phyloP scores from a whole-genome alignment of 2,888 invertebrate species.

The Andricus curvator region DNA sequence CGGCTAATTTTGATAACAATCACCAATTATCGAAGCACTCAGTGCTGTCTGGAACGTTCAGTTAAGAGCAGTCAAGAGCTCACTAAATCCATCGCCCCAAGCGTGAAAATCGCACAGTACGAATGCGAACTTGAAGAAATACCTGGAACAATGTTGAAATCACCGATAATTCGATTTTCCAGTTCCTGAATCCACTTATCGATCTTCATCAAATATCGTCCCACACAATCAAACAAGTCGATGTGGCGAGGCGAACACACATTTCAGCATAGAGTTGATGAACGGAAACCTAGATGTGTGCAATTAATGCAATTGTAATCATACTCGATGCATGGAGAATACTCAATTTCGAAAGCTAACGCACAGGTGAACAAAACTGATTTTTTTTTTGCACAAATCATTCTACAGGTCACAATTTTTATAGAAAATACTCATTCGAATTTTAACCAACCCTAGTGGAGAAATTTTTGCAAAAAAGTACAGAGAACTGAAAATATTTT shows the following conservation, averaged over 20 bases:
- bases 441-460: too few relatives aligned
- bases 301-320: conserved; percentile 63
- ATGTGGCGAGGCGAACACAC: neutral
- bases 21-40: neutral
- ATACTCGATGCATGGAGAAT: conserved; percentile 52
- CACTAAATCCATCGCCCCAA: neutral
- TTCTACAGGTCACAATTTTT: too few relatives aligned
- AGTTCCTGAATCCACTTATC: neutral
- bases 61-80: conserved; percentile 1
- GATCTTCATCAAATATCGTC: neutral
- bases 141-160: neutral
- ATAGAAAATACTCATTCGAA: too few relatives aligned
- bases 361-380: too few relatives aligned
- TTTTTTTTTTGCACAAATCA: too few relatives aligned
- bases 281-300: conserved; percentile 52
- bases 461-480: too few relatives aligned
- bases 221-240: neutral
- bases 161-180: neutral
- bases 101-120: neutral
- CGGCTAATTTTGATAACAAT: neutral
- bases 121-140: neutral
- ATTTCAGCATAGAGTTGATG: conserved; percentile 56
- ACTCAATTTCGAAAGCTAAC: conserved; percentile 60
- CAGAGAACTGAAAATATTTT: too few relatives aligned
- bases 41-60: neutral